Evolutionary conservation across 1,140 invertebrate species (phyloP).

Genomic region (Platyscapa corneri): DNA sequence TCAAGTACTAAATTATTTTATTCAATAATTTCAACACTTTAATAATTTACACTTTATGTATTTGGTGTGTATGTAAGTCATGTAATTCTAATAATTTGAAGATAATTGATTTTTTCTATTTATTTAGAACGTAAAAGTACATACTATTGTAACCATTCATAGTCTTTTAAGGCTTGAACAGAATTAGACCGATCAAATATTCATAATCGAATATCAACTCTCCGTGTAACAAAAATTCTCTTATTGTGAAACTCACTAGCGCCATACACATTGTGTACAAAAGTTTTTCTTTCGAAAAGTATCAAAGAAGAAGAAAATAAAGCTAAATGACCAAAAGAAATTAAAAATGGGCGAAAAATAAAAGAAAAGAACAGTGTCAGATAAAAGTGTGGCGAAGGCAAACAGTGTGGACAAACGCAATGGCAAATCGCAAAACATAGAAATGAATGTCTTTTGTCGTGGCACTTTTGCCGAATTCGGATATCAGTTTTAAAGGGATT

Average conservation of each 20-base stretch:
- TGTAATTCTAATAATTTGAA: no score
- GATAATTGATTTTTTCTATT: no score
- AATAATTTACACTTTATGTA: no score
- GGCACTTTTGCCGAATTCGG: constrained; percentile 47
- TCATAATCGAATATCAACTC: background rate
- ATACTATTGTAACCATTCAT: no score
- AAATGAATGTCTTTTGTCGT: constrained; percentile 51
- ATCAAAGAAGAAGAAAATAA: constrained; percentile 17
- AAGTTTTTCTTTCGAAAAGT: background rate
- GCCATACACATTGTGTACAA: background rate
- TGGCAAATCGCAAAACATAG: background rate
- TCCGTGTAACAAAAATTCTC: background rate
- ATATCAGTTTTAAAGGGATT: constrained; percentile 53
- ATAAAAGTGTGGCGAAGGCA: constrained; percentile 30
- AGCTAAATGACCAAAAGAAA: background rate
- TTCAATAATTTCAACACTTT: no score
- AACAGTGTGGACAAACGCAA: constrained; percentile 29
- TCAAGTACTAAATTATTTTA: no score
- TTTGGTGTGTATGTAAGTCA: no score
- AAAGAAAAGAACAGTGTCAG: background rate
- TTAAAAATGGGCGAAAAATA: background rate
- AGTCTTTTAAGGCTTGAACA: no score
- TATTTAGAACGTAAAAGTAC: no score
- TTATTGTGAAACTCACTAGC: background rate
- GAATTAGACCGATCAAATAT: background rate